These are phyloP conservation scores for Epinotia ramella DNA, from an alignment of 2,888 invertebrate species.

Conservation along the genomic window DNA sequence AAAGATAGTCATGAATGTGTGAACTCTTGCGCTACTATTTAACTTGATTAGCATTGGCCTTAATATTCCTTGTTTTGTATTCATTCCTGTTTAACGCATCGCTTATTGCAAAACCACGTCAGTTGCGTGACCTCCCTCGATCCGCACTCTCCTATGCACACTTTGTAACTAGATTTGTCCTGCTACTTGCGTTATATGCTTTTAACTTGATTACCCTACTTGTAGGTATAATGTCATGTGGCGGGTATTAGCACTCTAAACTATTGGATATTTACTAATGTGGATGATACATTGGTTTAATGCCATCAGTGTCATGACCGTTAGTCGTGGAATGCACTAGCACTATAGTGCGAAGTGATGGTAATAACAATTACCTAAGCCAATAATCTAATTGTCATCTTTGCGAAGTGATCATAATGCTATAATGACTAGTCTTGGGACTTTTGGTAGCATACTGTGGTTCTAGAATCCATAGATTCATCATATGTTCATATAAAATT, in stretches of 20 bases:
- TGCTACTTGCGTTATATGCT: constrained; percentile 35
- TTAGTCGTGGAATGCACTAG: constrained; percentile 13
- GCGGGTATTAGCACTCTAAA: constrained; percentile 14
- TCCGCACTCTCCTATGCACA: constrained; percentile 28
- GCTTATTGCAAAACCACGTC: not conserved
- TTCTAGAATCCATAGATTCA: too few relatives aligned
- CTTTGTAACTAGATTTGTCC: constrained; percentile 14
- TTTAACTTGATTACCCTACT: constrained; percentile 39
- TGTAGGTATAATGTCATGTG: constrained; percentile 18
- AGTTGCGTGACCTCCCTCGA: constrained; percentile 30
- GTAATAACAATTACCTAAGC: not conserved
- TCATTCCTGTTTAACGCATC: constrained; percentile 13
- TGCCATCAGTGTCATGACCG: constrained; percentile 7
- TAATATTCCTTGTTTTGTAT: constrained; percentile 15
- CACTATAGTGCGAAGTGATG: constrained; percentile 15
- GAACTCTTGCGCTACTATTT: not conserved
- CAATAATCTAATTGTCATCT: constrained; percentile 3
- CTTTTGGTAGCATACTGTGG: too few relatives aligned
- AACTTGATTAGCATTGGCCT: not conserved
- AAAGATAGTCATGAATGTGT: not conserved
- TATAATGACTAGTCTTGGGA: too few relatives aligned
- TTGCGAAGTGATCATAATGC: not conserved
- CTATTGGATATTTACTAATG: constrained; percentile 17
- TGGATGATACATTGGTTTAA: not conserved
- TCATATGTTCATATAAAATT: too few relatives aligned